Evolutionary conservation across 2,113 vertebrate genomes (phyloP).

Genomic region (Rhadina sibilatrix): DNA sequence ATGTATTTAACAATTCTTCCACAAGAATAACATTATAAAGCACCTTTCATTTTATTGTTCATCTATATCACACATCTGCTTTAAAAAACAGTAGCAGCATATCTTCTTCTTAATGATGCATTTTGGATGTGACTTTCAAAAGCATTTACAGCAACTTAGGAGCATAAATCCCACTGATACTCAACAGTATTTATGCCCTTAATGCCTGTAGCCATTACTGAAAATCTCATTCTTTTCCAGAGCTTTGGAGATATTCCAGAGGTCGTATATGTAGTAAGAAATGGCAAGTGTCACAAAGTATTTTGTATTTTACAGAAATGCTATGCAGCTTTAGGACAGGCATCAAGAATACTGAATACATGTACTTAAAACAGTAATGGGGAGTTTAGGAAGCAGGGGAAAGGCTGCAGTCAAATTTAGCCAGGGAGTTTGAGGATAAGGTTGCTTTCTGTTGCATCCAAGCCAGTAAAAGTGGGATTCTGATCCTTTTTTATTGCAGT

Average conservation of each 20-base stretch:
- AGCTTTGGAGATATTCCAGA: constrained; percentile 48
- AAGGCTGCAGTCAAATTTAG: not conserved
- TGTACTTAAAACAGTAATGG: not conserved
- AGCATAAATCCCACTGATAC: constrained; percentile 36
- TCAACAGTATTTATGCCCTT: constrained; percentile 16
- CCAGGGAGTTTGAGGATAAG: not conserved
- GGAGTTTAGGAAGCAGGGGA: not conserved
- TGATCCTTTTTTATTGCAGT: not conserved
- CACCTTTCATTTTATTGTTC: constrained; percentile 25
- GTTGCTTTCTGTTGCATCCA: not conserved
- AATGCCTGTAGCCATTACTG: constrained; percentile 40
- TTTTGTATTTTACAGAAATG: constrained; percentile 1
- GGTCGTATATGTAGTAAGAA: constrained; percentile 21
- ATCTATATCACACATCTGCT: not conserved
- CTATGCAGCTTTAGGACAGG: constrained; percentile 29
- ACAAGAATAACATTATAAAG: constrained; percentile 30
- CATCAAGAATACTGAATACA: not conserved
- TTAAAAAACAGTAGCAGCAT: constrained; percentile 7
- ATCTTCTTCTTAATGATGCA: constrained; percentile 15
- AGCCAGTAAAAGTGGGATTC: not conserved
- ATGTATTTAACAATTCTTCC: constrained; percentile 44
- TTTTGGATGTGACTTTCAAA: constrained; percentile 50
- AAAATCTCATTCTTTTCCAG: constrained; percentile 45
- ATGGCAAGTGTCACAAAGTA: constrained; percentile 50
- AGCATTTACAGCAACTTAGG: constrained; percentile 9